phyloP scores from a whole-genome alignment of 1,140 invertebrate genomes.

The Phocides pigmalion region DNA sequence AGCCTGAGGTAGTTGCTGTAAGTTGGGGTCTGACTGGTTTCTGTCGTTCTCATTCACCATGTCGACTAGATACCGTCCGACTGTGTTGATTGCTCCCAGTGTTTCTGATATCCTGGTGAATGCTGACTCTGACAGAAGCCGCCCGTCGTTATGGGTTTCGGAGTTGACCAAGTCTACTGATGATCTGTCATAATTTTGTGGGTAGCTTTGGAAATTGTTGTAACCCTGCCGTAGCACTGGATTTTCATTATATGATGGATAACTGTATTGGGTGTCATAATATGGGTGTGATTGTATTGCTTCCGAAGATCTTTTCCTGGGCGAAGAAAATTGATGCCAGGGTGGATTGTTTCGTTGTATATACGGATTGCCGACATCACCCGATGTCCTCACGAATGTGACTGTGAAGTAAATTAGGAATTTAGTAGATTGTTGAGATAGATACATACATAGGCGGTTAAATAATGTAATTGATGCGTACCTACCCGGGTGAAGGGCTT shows the following conservation, averaged over 20 bases:
- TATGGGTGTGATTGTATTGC: constrained; percentile 37
- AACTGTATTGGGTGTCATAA: constrained; percentile 36
- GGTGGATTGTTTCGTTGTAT: constrained; percentile 59
- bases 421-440: not conserved
- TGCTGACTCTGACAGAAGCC: constrained; percentile 84
- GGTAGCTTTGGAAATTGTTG: constrained; percentile 43
- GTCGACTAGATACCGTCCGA: constrained; percentile 92
- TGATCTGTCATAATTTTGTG: constrained; percentile 58
- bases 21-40: constrained; percentile 71
- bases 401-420: constrained; percentile 50
- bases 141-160: constrained; percentile 67
- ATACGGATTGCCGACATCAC: constrained; percentile 54
- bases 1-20: constrained; percentile 85
- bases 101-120: constrained; percentile 88
- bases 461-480: constrained; percentile 68
- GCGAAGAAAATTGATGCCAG: constrained; percentile 69
- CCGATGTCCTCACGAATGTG: constrained; percentile 54
- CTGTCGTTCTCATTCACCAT: constrained; percentile 85
- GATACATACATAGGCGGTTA: not conserved
- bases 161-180: constrained; percentile 54
- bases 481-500: constrained; percentile 75
- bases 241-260: constrained; percentile 44
- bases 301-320: constrained; percentile 68
- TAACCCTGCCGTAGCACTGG: constrained; percentile 38
- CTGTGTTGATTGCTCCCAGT: constrained; percentile 91